Evolutionary conservation across 2,888 invertebrate species (phyloP).

Genomic region (Cataglyphis rosenhaueri): DNA sequence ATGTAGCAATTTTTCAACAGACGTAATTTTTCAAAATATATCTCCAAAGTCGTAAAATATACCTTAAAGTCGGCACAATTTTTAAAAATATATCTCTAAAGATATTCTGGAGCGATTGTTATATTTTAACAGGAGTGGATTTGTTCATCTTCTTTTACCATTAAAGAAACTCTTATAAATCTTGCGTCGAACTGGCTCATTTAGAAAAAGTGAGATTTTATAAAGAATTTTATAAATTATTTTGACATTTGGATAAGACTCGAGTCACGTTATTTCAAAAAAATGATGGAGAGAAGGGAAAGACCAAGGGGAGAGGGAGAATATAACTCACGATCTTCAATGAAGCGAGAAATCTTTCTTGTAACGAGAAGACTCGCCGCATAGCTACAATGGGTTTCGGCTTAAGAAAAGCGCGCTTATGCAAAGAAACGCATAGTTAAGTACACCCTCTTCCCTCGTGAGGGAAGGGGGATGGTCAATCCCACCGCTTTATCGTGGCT

Average conservation of each 20-base stretch:
- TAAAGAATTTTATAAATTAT: neutral
- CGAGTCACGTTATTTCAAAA: neutral
- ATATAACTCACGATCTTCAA: neutral
- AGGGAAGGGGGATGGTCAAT: neutral
- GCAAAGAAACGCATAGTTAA: conserved; percentile 1
- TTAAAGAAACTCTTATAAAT: neutral
- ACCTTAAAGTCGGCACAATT: neutral
- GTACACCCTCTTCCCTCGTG: neutral
- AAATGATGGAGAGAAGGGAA: neutral
- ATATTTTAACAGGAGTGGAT: neutral
- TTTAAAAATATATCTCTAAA: neutral
- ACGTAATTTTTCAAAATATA: neutral
- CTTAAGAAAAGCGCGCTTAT: neutral
- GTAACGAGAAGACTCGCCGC: neutral
- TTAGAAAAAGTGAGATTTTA: neutral
- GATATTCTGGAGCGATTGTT: neutral
- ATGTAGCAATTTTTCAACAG: neutral
- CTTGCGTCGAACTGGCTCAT: neutral
- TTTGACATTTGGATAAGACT: neutral
- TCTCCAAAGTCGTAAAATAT: neutral
- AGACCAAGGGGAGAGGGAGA: too few species aligned
- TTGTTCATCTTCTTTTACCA: neutral
- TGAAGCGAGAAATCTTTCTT: conserved; percentile 1
- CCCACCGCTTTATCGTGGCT: neutral
- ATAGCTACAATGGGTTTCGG: neutral